Percentiles rank a stretch among this genome's conserved stretches.
Conservation (phyloP, 2,797 vertebrate species). For the Danio tinwini region DNA sequence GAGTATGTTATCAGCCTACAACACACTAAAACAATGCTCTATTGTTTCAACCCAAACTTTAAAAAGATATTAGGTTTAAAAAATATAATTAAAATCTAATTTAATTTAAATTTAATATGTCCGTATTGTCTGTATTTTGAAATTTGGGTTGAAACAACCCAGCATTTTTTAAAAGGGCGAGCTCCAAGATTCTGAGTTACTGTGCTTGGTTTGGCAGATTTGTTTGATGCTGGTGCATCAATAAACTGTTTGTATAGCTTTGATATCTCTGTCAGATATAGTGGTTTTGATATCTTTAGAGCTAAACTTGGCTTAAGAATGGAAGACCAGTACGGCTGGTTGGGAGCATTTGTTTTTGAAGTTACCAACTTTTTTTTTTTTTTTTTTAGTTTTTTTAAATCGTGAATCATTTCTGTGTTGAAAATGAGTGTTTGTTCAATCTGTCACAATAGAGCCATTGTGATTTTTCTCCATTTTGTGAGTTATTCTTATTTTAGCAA, state of each 20-base stretch:
- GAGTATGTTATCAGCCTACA: background rate
- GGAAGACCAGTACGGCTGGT: slow-evolving; percentile 3
- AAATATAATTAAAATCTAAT: too few species aligned
- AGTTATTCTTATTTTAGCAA: slow-evolving; percentile 30
- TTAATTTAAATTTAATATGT: too few species aligned
- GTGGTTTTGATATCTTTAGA: slow-evolving; percentile 4
- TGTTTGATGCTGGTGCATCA: slow-evolving; percentile 2
- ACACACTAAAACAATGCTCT: too few species aligned
- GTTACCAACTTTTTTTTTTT: background rate
- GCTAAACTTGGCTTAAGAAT: background rate
- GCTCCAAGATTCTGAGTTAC: slow-evolving; percentile 1
- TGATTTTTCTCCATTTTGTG: slow-evolving; percentile 17
- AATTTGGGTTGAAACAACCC: too few species aligned
- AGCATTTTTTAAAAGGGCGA: too few species aligned
- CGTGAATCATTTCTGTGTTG: slow-evolving; percentile 25
- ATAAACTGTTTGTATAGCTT: background rate
- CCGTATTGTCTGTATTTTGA: too few species aligned
- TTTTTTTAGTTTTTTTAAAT: background rate
- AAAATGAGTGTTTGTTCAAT: slow-evolving; percentile 13
- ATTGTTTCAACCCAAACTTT: too few species aligned
- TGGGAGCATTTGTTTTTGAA: background rate
- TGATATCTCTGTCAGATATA: background rate
- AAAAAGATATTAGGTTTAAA: too few species aligned
- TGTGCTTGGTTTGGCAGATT: background rate
- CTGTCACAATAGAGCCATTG: slow-evolving; percentile 13